Conservation (phyloP, 2,797 vertebrate species). For the Cuculus canorus region DNA sequence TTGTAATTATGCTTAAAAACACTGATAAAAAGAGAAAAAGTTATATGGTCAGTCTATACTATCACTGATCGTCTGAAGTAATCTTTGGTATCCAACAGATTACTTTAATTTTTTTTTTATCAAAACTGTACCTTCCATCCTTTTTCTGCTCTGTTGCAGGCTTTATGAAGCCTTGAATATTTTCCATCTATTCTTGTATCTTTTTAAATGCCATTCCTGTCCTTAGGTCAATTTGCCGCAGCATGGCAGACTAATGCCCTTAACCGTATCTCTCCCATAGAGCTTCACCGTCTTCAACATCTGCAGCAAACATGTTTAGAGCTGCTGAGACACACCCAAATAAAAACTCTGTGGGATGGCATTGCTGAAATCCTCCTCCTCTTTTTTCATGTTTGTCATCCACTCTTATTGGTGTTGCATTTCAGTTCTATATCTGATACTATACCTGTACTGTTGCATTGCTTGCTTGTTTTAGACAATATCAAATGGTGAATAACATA, state of each 20-base stretch:
- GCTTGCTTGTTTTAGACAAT: not conserved
- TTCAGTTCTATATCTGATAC: not conserved
- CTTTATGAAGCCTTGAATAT: not conserved
- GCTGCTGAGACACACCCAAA: not conserved
- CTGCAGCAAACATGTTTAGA: not conserved
- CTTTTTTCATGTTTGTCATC: not conserved
- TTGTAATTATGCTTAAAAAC: not conserved
- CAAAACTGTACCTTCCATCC: not conserved
- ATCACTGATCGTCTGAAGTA: not conserved
- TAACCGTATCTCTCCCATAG: not conserved
- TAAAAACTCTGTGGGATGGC: not conserved
- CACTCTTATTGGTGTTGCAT: not conserved
- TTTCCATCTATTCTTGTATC: not conserved
- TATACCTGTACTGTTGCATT: not conserved
- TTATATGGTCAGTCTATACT: not conserved
- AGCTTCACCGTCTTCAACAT: not conserved
- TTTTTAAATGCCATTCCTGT: not conserved
- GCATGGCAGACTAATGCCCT: not conserved
- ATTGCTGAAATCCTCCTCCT: not conserved
- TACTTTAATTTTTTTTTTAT: not conserved
- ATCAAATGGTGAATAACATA: not conserved
- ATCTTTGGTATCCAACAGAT: not conserved
- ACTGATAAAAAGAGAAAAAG: not conserved
- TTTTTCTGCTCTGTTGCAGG: not conserved
- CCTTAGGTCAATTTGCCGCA: not conserved